phyloP scores from a whole-genome alignment of 2,797 vertebrate genomes.

The Pampus argenteus region DNA sequence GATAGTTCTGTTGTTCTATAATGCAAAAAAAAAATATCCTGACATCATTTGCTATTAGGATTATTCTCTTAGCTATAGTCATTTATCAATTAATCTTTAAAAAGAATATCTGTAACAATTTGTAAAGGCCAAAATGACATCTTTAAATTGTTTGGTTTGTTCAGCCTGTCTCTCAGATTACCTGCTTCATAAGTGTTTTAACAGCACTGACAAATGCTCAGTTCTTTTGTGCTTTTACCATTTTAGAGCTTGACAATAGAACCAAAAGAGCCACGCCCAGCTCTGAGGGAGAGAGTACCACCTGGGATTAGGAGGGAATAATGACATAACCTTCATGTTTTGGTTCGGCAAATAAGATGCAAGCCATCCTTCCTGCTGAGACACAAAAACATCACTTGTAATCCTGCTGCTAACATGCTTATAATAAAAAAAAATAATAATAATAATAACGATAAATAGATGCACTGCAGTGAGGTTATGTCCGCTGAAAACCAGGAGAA shows the following conservation, averaged over 20 bases:
- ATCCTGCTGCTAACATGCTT: constrained; percentile 72
- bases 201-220: neutral
- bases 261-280: neutral
- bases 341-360: constrained; percentile 17
- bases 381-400: constrained; percentile 53
- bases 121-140: too few species aligned
- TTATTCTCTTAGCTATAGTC: too few species aligned
- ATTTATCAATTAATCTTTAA: too few species aligned
- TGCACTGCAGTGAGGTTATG: neutral
- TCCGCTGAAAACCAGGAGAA: neutral
- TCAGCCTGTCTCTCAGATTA: neutral
- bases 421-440: constrained; percentile 75
- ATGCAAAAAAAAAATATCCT: constrained; percentile 14
- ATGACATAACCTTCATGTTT: constrained; percentile 4
- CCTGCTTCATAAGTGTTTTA: constrained; percentile 16
- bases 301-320: neutral
- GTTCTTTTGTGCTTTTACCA: constrained; percentile 8
- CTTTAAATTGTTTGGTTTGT: too few species aligned
- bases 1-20: neutral
- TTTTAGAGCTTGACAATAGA: neutral
- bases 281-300: neutral
- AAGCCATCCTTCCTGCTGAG: constrained; percentile 21
- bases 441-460: too few species aligned
- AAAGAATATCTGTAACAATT: too few species aligned
- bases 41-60: neutral